Evolutionary conservation across 2,888 invertebrate species (phyloP).

Genomic region (Nipponacmea schrenckii): DNA sequence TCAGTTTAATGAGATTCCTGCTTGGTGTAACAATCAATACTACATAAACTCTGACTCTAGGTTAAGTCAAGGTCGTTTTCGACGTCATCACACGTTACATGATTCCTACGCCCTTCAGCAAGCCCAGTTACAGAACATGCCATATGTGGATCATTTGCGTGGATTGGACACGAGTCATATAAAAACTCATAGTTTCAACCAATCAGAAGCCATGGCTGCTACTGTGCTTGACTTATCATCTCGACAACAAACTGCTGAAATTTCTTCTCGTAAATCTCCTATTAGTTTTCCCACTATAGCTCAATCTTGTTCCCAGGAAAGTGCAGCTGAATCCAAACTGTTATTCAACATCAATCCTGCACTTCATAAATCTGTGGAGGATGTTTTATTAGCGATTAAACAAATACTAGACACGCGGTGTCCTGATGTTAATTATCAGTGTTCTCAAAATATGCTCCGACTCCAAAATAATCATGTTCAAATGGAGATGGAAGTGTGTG

Average conservation of each 20-base stretch:
- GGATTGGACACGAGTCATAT: neutral
- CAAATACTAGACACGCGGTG: conserved; percentile 50
- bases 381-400: conserved; percentile 53
- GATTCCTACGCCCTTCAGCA: conserved; percentile 22
- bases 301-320: conserved; percentile 14
- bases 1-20: conserved; percentile 5
- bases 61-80: conserved; percentile 18
- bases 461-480: conserved; percentile 51
- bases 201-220: conserved; percentile 9
- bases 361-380: conserved; percentile 50
- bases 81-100: conserved; percentile 26
- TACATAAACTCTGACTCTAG: conserved; percentile 18
- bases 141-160: conserved; percentile 9
- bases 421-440: conserved; percentile 52
- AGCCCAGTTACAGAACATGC: conserved; percentile 12
- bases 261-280: neutral
- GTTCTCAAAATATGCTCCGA: conserved; percentile 52
- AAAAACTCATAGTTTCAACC: conserved; percentile 17
- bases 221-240: conserved; percentile 15
- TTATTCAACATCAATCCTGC: conserved; percentile 19
- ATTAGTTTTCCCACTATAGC: conserved; percentile 17
- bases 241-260: neutral
- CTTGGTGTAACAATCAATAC: conserved; percentile 20
- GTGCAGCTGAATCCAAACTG: conserved; percentile 3
- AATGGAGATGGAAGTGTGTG: conserved; percentile 58